Evolutionary conservation across 2,797 vertebrate genomes (phyloP).

Genomic region (Cyprinodon diabolis): DNA sequence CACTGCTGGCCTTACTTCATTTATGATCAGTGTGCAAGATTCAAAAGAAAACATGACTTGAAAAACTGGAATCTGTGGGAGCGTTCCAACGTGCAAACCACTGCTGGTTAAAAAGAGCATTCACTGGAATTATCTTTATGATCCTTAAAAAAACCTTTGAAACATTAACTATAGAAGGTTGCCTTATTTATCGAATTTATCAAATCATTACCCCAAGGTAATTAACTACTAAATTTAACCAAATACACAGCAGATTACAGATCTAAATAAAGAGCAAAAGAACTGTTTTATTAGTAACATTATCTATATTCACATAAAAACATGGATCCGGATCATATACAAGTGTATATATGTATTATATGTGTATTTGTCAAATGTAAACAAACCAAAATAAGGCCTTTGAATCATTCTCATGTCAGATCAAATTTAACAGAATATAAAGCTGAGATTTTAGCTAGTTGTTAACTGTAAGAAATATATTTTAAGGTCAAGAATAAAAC

Average conservation of each 20-base stretch:
- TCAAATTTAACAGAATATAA: neutral
- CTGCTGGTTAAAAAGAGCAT: neutral
- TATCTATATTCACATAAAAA: too few species aligned
- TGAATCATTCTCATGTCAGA: neutral
- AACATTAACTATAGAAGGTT: neutral
- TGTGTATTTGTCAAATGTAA: neutral
- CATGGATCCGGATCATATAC: too few species aligned
- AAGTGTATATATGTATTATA: too few species aligned
- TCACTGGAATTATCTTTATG: neutral
- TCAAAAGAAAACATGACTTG: neutral
- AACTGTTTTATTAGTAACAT: neutral
- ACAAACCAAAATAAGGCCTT: neutral
- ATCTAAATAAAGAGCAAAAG: neutral
- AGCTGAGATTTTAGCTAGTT: neutral
- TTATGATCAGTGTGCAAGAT: neutral
- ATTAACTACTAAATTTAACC: neutral
- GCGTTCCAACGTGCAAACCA: neutral
- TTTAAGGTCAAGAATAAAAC: too few species aligned
- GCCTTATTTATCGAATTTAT: neutral
- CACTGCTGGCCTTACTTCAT: neutral
- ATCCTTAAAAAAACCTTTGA: neutral
- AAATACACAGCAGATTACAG: neutral
- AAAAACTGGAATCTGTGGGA: neutral
- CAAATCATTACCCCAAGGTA: neutral
- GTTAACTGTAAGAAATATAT: too few species aligned